phyloP scores from a whole-genome alignment of 1,140 invertebrate species.

The Orchesella cincta region DNA sequence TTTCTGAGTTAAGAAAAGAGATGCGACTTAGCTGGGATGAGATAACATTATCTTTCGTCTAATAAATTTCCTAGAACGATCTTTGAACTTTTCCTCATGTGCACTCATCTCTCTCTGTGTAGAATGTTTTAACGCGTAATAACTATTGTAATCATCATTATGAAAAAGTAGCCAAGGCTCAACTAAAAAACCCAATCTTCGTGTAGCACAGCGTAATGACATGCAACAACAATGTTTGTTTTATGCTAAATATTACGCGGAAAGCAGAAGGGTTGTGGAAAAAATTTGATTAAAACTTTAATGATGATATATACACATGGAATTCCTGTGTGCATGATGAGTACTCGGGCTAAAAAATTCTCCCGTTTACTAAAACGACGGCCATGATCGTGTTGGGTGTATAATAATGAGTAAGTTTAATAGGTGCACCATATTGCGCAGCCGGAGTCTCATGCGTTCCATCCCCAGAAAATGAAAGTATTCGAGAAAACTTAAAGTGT shows the following conservation, averaged over 20 bases:
- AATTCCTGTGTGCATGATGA: not conserved
- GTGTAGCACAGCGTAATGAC: not conserved
- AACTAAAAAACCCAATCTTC: not conserved
- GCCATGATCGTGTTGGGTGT: constrained; percentile 4
- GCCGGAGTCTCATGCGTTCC: no score
- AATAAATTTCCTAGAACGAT: no score
- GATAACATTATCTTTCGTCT: no score
- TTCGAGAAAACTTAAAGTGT: no score
- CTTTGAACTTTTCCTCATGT: no score
- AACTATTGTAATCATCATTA: not conserved
- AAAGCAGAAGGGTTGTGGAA: not conserved
- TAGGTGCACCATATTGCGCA: constrained; percentile 8
- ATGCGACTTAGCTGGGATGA: no score
- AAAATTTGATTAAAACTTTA: constrained; percentile 50
- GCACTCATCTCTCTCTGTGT: no score
- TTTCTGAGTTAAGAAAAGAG: no score
- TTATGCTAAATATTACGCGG: not conserved
- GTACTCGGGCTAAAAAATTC: no score
- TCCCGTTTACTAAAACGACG: not conserved
- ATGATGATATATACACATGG: constrained; percentile 47
- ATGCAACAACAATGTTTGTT: not conserved
- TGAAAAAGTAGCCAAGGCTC: not conserved
- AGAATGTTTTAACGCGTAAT: no score
- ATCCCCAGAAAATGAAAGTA: no score
- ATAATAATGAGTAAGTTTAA: constrained; percentile 12